Conservation (phyloP, 2,797 vertebrate species). For the Coregonus sp. region DNA sequence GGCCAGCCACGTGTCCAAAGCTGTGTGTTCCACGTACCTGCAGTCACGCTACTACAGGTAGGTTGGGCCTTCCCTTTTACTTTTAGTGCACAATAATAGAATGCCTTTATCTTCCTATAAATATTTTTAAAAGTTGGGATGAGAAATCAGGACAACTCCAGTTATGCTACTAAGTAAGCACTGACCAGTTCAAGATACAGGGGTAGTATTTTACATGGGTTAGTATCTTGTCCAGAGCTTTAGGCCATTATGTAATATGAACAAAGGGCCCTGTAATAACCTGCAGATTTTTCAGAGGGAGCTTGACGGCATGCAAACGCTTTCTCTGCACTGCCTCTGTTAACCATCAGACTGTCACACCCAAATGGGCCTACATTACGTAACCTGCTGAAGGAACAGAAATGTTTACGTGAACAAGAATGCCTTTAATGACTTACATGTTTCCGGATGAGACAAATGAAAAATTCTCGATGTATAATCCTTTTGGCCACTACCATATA, state of each 20-base stretch:
- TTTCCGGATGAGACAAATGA: conserved; percentile 15
- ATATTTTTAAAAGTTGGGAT: too few species aligned
- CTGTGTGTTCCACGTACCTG: conserved; percentile 97
- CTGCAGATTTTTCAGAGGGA: neutral
- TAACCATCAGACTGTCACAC: conserved; percentile 1
- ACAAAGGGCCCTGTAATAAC: too few species aligned
- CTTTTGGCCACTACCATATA: neutral
- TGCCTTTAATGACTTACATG: conserved; percentile 34
- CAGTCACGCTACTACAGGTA: conserved; percentile 99
- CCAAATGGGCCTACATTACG: conserved; percentile 46
- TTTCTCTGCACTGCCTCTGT: conserved; percentile 21
- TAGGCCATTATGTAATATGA: too few species aligned
- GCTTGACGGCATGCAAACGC: neutral
- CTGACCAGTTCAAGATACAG: too few species aligned
- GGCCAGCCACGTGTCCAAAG: conserved; percentile 97
- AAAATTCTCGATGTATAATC: conserved; percentile 21
- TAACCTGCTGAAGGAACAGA: conserved; percentile 49
- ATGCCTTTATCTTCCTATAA: neutral
- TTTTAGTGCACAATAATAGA: too few species aligned
- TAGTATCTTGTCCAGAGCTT: too few species aligned
- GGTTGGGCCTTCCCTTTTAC: conserved; percentile 30
- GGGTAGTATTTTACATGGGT: too few species aligned
- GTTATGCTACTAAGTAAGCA: too few species aligned
- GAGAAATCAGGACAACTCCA: too few species aligned
- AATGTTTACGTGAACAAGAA: conserved; percentile 41